Evolutionary conservation across 2,888 invertebrate genomes (phyloP).

Genomic region (Uropetala carovei): DNA sequence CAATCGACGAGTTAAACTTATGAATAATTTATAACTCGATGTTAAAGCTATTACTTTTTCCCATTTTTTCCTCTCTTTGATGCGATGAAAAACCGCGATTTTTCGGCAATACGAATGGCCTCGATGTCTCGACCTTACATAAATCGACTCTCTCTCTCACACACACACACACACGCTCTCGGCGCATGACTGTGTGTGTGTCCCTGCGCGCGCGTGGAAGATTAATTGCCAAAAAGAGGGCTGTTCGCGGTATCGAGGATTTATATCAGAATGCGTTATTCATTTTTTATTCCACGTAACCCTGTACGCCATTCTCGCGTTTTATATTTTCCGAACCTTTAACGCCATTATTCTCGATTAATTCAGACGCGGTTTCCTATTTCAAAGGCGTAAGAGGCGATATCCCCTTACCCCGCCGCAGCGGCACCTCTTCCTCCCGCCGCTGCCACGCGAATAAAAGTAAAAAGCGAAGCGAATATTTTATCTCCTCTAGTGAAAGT

Average conservation of each 20-base stretch:
- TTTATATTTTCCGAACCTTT: constrained; percentile 29
- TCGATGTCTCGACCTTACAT: constrained; percentile 56
- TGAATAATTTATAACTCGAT: too few relatives aligned
- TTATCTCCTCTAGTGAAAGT: background rate
- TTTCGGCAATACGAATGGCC: constrained; percentile 52
- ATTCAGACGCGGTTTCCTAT: constrained; percentile 22
- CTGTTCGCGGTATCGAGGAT: background rate
- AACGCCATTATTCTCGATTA: constrained; percentile 27
- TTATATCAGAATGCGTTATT: constrained; percentile 45
- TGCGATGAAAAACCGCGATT: constrained; percentile 41
- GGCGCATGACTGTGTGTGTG: background rate
- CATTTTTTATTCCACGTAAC: background rate
- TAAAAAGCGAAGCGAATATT: constrained; percentile 27
- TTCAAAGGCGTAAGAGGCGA: constrained; percentile 20
- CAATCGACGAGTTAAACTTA: too few relatives aligned
- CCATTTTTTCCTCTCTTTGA: background rate
- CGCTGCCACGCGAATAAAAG: background rate
- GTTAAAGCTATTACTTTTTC: too few relatives aligned
- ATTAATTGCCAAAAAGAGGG: constrained; percentile 22
- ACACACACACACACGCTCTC: background rate
- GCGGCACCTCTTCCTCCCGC: background rate
- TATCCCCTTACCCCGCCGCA: background rate
- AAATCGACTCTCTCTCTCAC: constrained; percentile 47
- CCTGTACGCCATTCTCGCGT: constrained; percentile 18
- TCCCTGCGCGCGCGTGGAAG: background rate